phyloP scores from a whole-genome alignment of 2,888 invertebrate species.

The Coecobrya sp. region DNA sequence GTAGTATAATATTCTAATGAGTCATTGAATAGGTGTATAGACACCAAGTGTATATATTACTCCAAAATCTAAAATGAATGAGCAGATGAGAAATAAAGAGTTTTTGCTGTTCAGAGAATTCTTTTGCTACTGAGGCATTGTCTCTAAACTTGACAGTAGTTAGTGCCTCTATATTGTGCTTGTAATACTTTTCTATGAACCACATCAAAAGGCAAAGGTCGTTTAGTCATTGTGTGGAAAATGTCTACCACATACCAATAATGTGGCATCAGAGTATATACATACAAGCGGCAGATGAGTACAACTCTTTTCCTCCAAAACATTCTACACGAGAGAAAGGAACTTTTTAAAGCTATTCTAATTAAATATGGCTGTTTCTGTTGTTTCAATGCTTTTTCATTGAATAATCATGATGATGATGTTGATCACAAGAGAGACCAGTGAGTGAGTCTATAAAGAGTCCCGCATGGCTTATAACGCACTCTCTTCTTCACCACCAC shows the following conservation, averaged over 20 bases:
- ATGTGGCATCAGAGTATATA: not conserved
- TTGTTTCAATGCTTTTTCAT: constrained; percentile 85
- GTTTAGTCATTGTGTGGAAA: not conserved
- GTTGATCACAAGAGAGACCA: constrained; percentile 49
- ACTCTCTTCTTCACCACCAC: not conserved
- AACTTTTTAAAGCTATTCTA: constrained; percentile 86
- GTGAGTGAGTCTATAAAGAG: constrained; percentile 51
- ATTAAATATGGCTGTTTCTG: constrained; percentile 85
- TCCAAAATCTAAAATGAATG: too few relatives aligned
- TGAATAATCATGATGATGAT: constrained; percentile 85
- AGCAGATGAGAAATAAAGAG: too few relatives aligned
- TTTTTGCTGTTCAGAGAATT: too few relatives aligned
- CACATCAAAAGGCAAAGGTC: too few relatives aligned
- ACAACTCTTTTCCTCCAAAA: not conserved
- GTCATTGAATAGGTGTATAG: too few relatives aligned
- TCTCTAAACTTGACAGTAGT: too few relatives aligned
- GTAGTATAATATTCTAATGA: too few relatives aligned
- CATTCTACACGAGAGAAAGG: constrained; percentile 18
- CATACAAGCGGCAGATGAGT: constrained; percentile 58
- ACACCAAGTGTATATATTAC: too few relatives aligned
- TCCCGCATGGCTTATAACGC: constrained; percentile 62
- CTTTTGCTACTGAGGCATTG: too few relatives aligned
- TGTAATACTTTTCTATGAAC: too few relatives aligned
- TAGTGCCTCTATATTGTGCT: too few relatives aligned
- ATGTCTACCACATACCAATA: not conserved